Percentiles rank a stretch among this genome's conserved stretches.
phyloP scores from a whole-genome alignment of 2,888 invertebrate species.

The Drosophila stalkeri region DNA sequence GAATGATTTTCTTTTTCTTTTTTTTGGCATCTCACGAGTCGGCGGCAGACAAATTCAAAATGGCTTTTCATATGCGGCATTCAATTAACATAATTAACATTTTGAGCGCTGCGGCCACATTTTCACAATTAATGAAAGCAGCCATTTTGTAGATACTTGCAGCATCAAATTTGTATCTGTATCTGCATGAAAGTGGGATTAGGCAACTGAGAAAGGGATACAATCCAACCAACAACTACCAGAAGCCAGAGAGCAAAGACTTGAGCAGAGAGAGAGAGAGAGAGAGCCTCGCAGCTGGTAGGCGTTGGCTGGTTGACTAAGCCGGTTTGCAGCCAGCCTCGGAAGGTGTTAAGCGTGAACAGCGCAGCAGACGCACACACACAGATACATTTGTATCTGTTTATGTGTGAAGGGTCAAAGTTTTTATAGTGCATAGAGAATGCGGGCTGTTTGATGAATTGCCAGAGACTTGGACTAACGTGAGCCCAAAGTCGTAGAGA shows the following conservation, averaged over 20 bases:
- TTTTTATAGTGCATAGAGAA: conserved; percentile 78
- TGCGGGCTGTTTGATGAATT: conserved; percentile 77
- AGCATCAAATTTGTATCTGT: conserved; percentile 21
- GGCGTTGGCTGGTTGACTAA: conserved; percentile 51
- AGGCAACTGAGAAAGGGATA: conserved; percentile 28
- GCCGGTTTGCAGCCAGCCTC: conserved; percentile 51
- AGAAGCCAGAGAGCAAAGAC: conserved; percentile 1
- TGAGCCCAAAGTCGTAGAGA: not conserved
- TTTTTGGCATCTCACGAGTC: conserved; percentile 36
- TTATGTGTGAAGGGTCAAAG: conserved; percentile 64
- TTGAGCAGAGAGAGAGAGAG: conserved; percentile 1
- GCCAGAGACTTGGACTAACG: conserved; percentile 4
- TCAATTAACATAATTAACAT: conserved; percentile 76
- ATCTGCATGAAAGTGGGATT: conserved; percentile 52
- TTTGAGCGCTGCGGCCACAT: conserved; percentile 50
- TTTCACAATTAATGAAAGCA: conserved; percentile 74
- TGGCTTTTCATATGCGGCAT: conserved; percentile 60
- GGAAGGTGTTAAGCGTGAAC: conserved; percentile 74
- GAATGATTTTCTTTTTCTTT: conserved; percentile 38
- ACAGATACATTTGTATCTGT: conserved; percentile 23
- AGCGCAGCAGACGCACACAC: conserved; percentile 12
- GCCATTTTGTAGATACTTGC: conserved; percentile 59
- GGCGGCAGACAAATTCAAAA: conserved; percentile 59
- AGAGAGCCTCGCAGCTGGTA: conserved; percentile 17
- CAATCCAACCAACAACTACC: not conserved